A percentile compares a stretch with the other conserved stretches of the same genome.
Conservation (phyloP, 2,888 invertebrate genomes). For the Melieria omissa region DNA sequence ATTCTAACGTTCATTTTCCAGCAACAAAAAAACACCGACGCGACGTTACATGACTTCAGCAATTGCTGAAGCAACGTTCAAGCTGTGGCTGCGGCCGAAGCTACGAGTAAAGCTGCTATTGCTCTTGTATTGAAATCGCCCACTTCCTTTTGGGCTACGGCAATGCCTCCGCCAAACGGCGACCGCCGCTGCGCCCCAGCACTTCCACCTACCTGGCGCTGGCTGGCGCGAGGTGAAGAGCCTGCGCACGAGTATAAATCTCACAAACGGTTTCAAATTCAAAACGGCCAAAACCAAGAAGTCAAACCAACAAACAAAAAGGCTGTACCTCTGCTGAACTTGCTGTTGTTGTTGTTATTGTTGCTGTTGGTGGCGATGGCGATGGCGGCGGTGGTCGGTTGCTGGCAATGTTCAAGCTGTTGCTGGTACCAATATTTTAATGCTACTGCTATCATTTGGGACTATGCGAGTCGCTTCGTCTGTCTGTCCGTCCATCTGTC, state of each 20-base stretch:
- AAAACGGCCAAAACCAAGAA: constrained; percentile 41
- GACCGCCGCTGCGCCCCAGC: constrained; percentile 7
- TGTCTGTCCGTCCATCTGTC: neutral
- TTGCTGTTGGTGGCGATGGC: constrained; percentile 9
- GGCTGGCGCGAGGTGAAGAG: constrained; percentile 18
- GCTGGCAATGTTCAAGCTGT: constrained; percentile 15
- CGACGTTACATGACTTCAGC: no score
- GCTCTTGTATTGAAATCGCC: constrained; percentile 40
- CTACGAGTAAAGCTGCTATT: neutral
- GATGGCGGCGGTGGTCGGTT: neutral
- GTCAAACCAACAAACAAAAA: constrained; percentile 36
- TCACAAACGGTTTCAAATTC: constrained; percentile 42
- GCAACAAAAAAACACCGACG: neutral
- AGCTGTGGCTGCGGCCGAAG: neutral
- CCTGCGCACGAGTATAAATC: constrained; percentile 10
- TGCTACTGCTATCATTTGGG: constrained; percentile 32
- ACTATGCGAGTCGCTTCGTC: neutral
- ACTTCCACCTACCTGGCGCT: neutral
- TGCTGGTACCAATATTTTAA: constrained; percentile 29
- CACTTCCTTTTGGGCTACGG: constrained; percentile 46
- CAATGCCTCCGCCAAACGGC: constrained; percentile 27
- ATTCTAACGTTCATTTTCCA: constrained; percentile 59
- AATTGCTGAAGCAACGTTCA: no score
- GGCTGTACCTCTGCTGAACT: constrained; percentile 37
- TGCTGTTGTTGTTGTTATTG: constrained; percentile 24